phyloP scores from a whole-genome alignment of 2,888 invertebrate species.

The Temnothorax unifasciatus region DNA sequence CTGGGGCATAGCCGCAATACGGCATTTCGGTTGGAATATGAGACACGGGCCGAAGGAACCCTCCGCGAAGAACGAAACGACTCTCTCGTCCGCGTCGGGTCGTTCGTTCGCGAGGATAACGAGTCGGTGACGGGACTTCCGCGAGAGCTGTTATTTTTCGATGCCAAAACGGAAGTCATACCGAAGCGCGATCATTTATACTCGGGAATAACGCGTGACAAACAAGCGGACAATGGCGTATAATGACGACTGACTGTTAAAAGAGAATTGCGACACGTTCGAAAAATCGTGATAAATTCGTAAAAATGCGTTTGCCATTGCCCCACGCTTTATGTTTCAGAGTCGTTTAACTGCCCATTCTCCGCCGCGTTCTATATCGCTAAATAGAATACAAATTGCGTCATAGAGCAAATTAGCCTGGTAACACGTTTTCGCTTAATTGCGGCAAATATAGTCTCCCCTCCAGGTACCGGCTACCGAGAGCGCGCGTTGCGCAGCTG shows the following conservation, averaged over 20 bases:
- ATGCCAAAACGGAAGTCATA: constrained; percentile 41
- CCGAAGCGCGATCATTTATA: constrained; percentile 13
- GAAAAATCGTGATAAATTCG: neutral
- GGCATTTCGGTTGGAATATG: constrained; percentile 73
- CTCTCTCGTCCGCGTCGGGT: neutral
- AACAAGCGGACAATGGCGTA: constrained; percentile 21
- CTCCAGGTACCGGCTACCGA: neutral
- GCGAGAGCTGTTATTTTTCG: constrained; percentile 19
- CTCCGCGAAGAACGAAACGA: constrained; percentile 30
- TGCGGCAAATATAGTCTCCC: constrained; percentile 47
- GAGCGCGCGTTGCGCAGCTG: constrained; percentile 38
- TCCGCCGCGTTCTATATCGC: constrained; percentile 25
- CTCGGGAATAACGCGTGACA: constrained; percentile 11
- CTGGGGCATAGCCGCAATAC: constrained; percentile 75
- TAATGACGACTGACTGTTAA: neutral
- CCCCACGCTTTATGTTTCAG: neutral
- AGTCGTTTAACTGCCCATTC: constrained; percentile 20
- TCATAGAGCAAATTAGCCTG: constrained; percentile 60
- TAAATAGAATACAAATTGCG: constrained; percentile 61
- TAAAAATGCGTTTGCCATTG: constrained; percentile 8
- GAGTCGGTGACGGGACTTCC: constrained; percentile 10
- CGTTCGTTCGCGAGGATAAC: constrained; percentile 2
- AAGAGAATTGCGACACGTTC: neutral
- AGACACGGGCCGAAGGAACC: constrained; percentile 66
- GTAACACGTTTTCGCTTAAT: constrained; percentile 62